Base-by-base conservation (phyloP, 37 sponge, comb jelly and placozoan species). In the Ephydatia muelleri region DNA sequence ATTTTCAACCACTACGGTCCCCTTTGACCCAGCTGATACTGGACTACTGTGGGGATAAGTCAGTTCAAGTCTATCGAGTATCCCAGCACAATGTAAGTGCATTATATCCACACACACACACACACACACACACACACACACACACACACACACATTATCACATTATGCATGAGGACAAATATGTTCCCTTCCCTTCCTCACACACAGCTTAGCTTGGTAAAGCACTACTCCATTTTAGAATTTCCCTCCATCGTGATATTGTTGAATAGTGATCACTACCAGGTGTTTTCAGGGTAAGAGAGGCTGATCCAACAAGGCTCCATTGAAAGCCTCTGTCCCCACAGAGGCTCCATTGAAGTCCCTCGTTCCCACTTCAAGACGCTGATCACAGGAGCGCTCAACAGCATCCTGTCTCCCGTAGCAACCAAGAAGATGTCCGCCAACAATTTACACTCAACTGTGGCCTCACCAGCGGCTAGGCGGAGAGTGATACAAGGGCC, bases 171-270 rank as follows among this genome's bases (percentile, higher is more conserved):
- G n/a, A n/a, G n/a, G n/a, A n/a, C n/a, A n/a, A n/a, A n/a, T n/a
- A n/a, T n/a, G n/a, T n/a, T n/a, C n/a, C n/a, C 16, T 57, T 57
- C 57, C 16, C 57, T 57, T 27, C 75, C 33, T 49, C 36, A 22
- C 76, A 23, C 25, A 33, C 57, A 84, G 89, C 27, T 34, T 38
- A 67, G n/a, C 16, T 39, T 89, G 40, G 81, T 79, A 6, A 73
- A 74, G 26, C 90, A 89, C 68, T 84, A 82, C 76, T 89, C 90
- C 16, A 34, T 89, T 6, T 28, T 81, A 37, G 86, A 80, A 65
- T 85, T 81, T 12, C 90, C 90, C 33, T 80, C 90, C 11, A 6
- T 80, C 3, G 90, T 89, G 21, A 19, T 89, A 0, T 65, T 85
- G 29, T 14, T 80, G 43, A 22, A n/a, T 2, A 85, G 64, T 14